A percentile compares a stretch with the other conserved stretches of the same genome.
phyloP scores from a whole-genome alignment of 2,797 vertebrate species.

The Gobio occitaniae region DNA sequence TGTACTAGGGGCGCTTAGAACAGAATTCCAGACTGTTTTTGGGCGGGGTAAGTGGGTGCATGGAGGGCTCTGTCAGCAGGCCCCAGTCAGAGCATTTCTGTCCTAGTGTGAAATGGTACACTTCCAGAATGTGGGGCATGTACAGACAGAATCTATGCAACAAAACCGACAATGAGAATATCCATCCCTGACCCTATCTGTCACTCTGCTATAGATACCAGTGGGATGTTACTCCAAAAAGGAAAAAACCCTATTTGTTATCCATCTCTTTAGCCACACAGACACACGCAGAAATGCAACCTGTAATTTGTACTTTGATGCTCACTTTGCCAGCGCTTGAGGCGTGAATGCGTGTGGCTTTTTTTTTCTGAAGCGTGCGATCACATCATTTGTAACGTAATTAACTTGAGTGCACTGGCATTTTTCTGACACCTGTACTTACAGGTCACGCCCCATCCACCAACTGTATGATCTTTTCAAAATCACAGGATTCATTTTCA shows the following conservation, averaged over 20 bases:
- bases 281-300: constrained; percentile 13
- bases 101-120: constrained; percentile 74
- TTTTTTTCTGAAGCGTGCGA: constrained; percentile 39
- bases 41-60: constrained; percentile 47
- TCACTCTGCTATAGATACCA: constrained; percentile 66
- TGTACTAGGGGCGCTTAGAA: constrained; percentile 36
- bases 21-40: constrained; percentile 51
- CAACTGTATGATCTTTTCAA: constrained; percentile 39
- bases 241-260: constrained; percentile 58
- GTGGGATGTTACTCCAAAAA: constrained; percentile 68
- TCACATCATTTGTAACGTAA: constrained; percentile 73
- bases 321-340: constrained; percentile 23
- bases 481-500: constrained; percentile 52
- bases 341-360: constrained; percentile 46
- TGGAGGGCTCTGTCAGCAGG: constrained; percentile 67
- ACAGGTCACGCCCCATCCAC: constrained; percentile 42
- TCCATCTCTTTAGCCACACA: constrained; percentile 19
- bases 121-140: constrained; percentile 78
- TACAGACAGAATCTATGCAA: constrained; percentile 75
- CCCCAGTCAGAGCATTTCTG: constrained; percentile 61
- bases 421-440: constrained; percentile 56
- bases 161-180: constrained; percentile 72
- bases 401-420: constrained; percentile 65
- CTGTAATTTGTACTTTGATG: constrained; percentile 49
- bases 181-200: constrained; percentile 64